Conservation (phyloP, 2,113 vertebrate species). For the Turnix velox region DNA sequence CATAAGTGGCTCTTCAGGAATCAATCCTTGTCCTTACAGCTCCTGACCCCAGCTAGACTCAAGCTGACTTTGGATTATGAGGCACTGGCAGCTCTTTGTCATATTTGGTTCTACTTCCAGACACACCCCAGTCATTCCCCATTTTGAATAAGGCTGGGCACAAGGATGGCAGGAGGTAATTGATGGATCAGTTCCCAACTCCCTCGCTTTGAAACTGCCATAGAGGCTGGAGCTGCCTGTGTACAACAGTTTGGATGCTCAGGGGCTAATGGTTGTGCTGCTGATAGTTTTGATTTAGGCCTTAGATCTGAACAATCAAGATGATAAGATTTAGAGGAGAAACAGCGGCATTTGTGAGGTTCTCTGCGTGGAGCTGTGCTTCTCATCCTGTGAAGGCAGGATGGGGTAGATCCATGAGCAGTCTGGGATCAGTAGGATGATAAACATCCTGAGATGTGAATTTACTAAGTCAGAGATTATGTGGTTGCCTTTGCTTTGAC, state of each 20-base stretch:
- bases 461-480: rapidly evolving
- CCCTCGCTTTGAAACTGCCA: not conserved
- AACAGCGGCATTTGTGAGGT: not conserved
- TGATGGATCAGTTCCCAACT: not conserved
- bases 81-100: not conserved
- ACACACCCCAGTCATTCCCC: not conserved
- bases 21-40: not conserved
- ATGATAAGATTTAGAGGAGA: not conserved
- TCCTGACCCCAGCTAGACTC: not conserved
- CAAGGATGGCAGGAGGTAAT: not conserved
- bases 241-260: not conserved
- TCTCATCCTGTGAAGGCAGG: not conserved
- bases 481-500: not conserved
- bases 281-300: not conserved
- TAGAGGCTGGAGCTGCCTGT: not conserved
- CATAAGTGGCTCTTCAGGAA: not conserved
- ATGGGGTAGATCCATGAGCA: not conserved
- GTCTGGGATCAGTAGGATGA: not conserved
- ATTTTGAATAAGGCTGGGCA: not conserved
- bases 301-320: not conserved
- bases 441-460: not conserved
- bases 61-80: not conserved
- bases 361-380: not conserved
- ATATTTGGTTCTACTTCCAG: not conserved
- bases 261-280: not conserved